These are phyloP conservation scores for Acrobeloides nanus DNA, from an alignment of 2,888 invertebrate genomes.

Conservation along the genomic window DNA sequence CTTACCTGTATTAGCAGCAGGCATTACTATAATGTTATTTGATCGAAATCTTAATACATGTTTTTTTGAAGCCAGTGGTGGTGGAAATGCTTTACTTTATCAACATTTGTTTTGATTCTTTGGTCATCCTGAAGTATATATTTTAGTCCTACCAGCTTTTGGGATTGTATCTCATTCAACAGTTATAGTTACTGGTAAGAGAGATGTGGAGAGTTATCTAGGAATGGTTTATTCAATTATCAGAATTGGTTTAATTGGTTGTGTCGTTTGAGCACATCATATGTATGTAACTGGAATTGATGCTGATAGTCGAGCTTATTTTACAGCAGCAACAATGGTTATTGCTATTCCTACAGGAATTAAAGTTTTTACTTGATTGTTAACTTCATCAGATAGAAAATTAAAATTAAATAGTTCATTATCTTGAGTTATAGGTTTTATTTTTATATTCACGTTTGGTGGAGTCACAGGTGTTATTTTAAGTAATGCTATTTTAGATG, in stretches of 20 bases:
- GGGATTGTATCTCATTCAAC: slow-evolving; percentile 74
- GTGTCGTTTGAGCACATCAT: slow-evolving; percentile 77
- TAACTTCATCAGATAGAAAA: slow-evolving; percentile 65
- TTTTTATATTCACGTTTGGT: slow-evolving; percentile 71
- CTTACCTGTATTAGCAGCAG: slow-evolving; percentile 70
- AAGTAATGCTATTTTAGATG: slow-evolving; percentile 71
- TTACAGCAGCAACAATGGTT: slow-evolving; percentile 76
- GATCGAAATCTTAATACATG: slow-evolving; percentile 74
- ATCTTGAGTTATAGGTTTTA: slow-evolving; percentile 69
- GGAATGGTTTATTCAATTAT: slow-evolving; percentile 71
- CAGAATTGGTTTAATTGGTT: slow-evolving; percentile 73
- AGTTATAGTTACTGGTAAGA: slow-evolving; percentile 64
- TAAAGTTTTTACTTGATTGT: slow-evolving; percentile 74
- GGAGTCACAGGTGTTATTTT: slow-evolving; percentile 61
- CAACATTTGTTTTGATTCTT: slow-evolving; percentile 82
- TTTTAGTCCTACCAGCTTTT: slow-evolving; percentile 76
- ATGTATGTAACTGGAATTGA: slow-evolving; percentile 79
- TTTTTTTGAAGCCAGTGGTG: slow-evolving; percentile 73
- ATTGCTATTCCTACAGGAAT: slow-evolving; percentile 78
- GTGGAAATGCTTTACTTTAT: slow-evolving; percentile 72
- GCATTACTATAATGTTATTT: slow-evolving; percentile 71
- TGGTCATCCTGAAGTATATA: slow-evolving; percentile 78
- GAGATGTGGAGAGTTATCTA: slow-evolving; percentile 40
- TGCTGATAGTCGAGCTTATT: slow-evolving; percentile 74
- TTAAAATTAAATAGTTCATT: slow-evolving; percentile 62